phyloP scores from a whole-genome alignment of 2,113 vertebrate species.

The Antigone vipio region DNA sequence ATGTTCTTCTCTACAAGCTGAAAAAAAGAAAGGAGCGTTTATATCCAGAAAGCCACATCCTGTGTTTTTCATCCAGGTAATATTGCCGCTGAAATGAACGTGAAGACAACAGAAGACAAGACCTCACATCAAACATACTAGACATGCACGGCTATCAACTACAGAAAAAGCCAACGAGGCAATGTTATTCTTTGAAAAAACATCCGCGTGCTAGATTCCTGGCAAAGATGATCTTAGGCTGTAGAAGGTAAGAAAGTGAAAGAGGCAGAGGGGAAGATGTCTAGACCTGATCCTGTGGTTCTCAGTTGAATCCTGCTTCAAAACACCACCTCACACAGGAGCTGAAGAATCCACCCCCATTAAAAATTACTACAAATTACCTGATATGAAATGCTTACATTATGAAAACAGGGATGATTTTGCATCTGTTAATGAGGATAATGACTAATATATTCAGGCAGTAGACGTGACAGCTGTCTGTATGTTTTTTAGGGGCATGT shows the following conservation, averaged over 20 bases:
- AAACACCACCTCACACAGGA: constrained; percentile 4
- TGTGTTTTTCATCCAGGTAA: constrained; percentile 21
- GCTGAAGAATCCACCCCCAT: constrained; percentile 27
- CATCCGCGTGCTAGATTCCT: background rate
- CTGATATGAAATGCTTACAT: constrained; percentile 63
- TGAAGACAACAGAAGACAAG: background rate
- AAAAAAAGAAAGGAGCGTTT: background rate
- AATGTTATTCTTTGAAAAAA: background rate
- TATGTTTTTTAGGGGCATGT: constrained; percentile 70
- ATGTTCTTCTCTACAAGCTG: background rate
- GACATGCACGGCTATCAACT: background rate
- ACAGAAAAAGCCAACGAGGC: background rate
- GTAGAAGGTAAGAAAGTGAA: background rate
- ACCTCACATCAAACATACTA: background rate
- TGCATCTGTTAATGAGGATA: constrained; percentile 73
- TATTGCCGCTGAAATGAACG: background rate
- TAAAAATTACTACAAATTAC: constrained; percentile 70
- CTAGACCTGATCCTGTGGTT: background rate
- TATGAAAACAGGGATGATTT: constrained; percentile 71
- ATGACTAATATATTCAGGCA: constrained; percentile 76
- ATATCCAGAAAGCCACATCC: constrained; percentile 1
- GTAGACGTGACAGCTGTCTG: constrained; percentile 77
- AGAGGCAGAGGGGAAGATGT: background rate
- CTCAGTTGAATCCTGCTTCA: background rate
- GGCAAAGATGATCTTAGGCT: background rate